Conservation (phyloP, 2,797 vertebrate genomes). For the Poeciliopsis turneri region DNA sequence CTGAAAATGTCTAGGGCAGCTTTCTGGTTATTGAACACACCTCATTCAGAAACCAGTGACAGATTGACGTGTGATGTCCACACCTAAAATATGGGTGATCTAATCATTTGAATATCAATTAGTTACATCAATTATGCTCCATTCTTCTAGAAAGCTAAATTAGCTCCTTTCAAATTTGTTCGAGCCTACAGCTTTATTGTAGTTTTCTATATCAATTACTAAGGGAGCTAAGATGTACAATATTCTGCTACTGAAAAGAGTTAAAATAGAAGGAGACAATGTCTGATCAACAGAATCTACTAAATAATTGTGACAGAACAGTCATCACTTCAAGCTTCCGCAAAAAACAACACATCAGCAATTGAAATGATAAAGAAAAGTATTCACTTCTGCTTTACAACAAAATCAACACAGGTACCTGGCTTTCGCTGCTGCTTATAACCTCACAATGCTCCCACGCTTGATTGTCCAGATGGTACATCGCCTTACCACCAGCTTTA, state of each 20-base stretch:
- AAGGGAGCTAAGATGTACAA: neutral
- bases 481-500: neutral
- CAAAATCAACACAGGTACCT: conserved; percentile 1
- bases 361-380: neutral
- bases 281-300: neutral
- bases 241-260: neutral
- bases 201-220: neutral
- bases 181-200: neutral
- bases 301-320: neutral
- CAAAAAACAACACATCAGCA: neutral
- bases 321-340: neutral
- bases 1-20: neutral
- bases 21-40: neutral
- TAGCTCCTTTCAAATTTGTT: neutral
- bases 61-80: neutral
- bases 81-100: neutral
- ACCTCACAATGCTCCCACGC: neutral
- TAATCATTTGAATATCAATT: neutral
- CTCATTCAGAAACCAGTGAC: neutral
- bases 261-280: neutral
- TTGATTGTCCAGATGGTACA: neutral
- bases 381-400: conserved; percentile 43
- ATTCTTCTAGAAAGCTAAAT: neutral
- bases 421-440: neutral
- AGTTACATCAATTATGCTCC: neutral